Percentiles rank a stretch among this genome's conserved stretches.
These are phyloP conservation scores for Promerops cafer DNA, from an alignment of 2,113 vertebrate species.

Conservation along the genomic window DNA sequence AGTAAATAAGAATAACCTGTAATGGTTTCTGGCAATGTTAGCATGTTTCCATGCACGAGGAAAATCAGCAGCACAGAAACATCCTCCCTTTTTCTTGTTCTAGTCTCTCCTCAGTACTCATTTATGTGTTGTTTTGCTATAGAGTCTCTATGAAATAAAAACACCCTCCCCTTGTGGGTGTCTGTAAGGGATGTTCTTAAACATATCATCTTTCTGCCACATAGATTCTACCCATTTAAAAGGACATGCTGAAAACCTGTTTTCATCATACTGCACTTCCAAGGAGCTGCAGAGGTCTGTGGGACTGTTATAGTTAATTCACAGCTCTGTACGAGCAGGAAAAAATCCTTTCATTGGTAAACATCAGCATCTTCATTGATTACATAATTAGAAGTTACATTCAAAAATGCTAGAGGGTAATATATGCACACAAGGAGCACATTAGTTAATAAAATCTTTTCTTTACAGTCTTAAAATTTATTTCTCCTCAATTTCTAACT, in stretches of 20 bases:
- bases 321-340: background rate
- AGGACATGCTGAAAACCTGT: background rate
- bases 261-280: background rate
- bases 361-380: conserved; percentile 35
- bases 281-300: background rate
- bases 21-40: background rate
- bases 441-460: conserved; percentile 13
- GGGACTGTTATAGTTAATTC: background rate
- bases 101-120: background rate
- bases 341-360: background rate
- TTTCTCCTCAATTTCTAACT: conserved; percentile 20
- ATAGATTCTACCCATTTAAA: background rate
- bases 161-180: background rate
- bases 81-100: background rate
- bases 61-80: background rate
- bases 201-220: background rate
- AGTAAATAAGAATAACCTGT: background rate
- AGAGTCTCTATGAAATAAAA: background rate
- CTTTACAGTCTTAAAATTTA: conserved; percentile 5
- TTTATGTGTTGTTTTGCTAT: background rate
- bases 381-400: conserved; percentile 37
- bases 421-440: conserved; percentile 23
- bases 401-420: conserved; percentile 15
- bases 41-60: background rate
- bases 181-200: background rate